A percentile compares a stretch with the other conserved stretches of the same genome.
phyloP scores from a whole-genome alignment of 1,140 invertebrate genomes.

The Drosophila nebulosa region DNA sequence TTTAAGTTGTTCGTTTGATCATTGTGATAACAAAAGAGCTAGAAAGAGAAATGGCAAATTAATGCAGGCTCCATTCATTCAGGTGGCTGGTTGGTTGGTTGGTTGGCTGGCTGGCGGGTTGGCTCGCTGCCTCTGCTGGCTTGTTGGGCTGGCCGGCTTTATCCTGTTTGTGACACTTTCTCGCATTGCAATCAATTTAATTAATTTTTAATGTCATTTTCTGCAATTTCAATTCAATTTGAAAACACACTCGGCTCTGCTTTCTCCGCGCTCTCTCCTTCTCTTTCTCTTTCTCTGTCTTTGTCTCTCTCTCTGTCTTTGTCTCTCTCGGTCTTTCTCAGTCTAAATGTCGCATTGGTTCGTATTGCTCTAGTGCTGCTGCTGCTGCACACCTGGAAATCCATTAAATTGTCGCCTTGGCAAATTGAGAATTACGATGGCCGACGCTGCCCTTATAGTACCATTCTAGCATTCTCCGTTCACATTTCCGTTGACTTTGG shows the following conservation, averaged over 20 bases:
- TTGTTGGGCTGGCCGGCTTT: conserved; percentile 10
- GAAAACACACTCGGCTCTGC: conserved; percentile 53
- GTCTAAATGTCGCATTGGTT: not conserved
- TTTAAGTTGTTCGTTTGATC: not conserved
- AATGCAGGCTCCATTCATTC: conserved; percentile 11
- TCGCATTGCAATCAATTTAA: conserved; percentile 70
- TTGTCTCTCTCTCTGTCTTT: not conserved
- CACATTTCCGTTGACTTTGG: conserved; percentile 45
- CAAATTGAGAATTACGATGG: conserved; percentile 76
- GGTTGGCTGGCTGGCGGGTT: not conserved
- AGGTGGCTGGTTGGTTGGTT: too few relatives aligned
- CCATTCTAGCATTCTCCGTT: conserved; percentile 24
- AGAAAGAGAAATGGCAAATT: conserved; percentile 21
- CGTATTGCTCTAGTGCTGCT: conserved; percentile 28
- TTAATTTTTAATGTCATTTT: conserved; percentile 78
- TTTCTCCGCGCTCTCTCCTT: too few relatives aligned
- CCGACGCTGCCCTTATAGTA: conserved; percentile 32
- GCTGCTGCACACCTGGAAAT: conserved; percentile 61
- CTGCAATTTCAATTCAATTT: conserved; percentile 75
- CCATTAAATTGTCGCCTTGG: conserved; percentile 77
- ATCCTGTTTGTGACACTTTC: conserved; percentile 42
- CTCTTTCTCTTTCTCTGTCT: not conserved
- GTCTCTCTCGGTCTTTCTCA: not conserved
- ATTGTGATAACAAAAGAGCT: not conserved
- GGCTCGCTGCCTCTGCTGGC: too few relatives aligned